Percentiles rank a stretch among this genome's conserved stretches.
Evolutionary conservation across 2,113 vertebrate species (phyloP).

Genomic region (Mohoua ochrocephala): DNA sequence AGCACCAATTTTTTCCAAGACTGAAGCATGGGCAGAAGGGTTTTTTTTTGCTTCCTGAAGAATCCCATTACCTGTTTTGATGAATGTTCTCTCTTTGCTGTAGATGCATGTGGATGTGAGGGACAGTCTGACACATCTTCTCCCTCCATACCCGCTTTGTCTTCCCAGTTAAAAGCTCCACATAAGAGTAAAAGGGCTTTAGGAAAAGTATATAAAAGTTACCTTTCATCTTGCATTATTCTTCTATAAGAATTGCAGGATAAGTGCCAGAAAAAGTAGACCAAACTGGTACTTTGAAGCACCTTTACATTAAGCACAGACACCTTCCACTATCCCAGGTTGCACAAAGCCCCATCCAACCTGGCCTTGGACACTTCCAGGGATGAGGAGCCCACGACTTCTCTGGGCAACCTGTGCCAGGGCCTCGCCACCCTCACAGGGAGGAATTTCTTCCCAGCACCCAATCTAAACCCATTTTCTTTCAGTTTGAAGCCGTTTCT

Average conservation of each 20-base stretch:
- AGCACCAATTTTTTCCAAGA: not conserved
- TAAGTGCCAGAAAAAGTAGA: not conserved
- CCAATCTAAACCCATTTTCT: not conserved
- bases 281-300: not conserved
- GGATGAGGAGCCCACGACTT: not conserved
- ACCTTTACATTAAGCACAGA: not conserved
- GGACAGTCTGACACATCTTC: not conserved
- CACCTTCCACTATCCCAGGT: not conserved
- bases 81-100: not conserved
- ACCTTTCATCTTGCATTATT: not conserved
- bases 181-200: not conserved
- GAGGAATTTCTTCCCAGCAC: not conserved
- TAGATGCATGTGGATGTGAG: not conserved
- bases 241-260: not conserved
- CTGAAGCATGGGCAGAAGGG: not conserved
- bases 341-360: not conserved
- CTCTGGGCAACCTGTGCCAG: not conserved
- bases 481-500: not conserved
- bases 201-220: not conserved
- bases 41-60: not conserved
- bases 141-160: not conserved
- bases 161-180: not conserved
- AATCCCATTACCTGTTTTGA: not conserved
- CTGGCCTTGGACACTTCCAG: not conserved
- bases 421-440: not conserved